Conservation (phyloP, 1,140 invertebrate genomes). For the Cydia fagiglandana region DNA sequence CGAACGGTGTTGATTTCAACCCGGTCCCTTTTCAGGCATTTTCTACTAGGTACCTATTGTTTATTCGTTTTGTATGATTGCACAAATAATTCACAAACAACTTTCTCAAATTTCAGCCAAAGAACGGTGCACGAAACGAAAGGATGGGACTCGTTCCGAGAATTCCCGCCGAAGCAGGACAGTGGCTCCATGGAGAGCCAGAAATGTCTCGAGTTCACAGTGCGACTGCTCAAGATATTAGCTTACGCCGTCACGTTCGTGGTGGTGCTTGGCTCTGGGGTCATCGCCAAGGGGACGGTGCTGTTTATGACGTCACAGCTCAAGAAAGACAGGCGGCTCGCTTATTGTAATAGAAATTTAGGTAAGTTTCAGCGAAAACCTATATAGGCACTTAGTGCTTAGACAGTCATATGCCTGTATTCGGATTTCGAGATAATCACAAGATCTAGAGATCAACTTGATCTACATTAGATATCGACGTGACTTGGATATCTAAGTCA, state of each 20-base stretch:
- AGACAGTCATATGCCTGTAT: too few species aligned
- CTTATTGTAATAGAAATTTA: conserved; percentile 91
- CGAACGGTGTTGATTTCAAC: too few species aligned
- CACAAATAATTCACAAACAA: conserved; percentile 33
- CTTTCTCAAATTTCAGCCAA: conserved; percentile 82
- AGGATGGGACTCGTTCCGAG: conserved; percentile 97
- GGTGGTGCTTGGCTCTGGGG: conserved; percentile 89
- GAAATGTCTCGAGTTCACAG: conserved; percentile 90
- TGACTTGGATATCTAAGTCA: too few species aligned
- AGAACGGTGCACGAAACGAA: conserved; percentile 92
- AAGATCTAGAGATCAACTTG: too few species aligned
- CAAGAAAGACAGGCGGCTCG: conserved; percentile 84
- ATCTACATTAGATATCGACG: too few species aligned
- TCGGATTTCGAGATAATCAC: too few species aligned
- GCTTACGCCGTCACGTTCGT: conserved; percentile 92
- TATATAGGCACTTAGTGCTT: too few species aligned
- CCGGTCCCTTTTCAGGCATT: background rate
- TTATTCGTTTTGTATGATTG: conserved; percentile 24
- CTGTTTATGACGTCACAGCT: conserved; percentile 96
- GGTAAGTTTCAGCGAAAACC: conserved; percentile 79
- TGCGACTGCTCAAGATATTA: conserved; percentile 91
- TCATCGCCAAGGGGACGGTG: conserved; percentile 91
- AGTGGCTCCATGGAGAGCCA: conserved; percentile 93
- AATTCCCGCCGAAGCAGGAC: conserved; percentile 92
- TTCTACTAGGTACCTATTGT: background rate